Percentiles rank a stretch among this genome's conserved stretches.
Evolutionary conservation across 2,797 vertebrate species (phyloP).

Genomic region (Pseudochirops cupreus): DNA sequence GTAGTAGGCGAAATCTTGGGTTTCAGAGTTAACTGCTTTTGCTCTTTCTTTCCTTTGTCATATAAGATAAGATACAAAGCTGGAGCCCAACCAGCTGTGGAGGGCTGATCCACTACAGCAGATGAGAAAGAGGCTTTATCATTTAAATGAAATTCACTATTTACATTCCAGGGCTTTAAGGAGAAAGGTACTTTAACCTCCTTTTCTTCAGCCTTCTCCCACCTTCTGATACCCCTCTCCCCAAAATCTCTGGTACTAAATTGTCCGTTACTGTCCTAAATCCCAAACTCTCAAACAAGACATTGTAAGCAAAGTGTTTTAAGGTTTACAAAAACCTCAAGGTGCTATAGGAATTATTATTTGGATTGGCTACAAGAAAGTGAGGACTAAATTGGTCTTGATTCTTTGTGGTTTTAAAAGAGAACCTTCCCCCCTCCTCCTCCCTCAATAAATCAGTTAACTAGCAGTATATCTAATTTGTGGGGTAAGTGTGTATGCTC

Average conservation of each 20-base stretch:
- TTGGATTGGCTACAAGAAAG: neutral
- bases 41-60: neutral
- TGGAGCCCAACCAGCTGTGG: neutral
- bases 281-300: neutral
- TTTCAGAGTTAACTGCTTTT: neutral
- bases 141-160: neutral
- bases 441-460: neutral
- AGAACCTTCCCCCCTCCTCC: neutral
- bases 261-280: neutral
- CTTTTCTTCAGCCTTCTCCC: neutral
- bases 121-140: neutral
- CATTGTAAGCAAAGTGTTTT: neutral
- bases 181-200: neutral
- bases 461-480: neutral
- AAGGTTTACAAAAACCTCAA: neutral
- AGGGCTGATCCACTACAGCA: neutral
- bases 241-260: neutral
- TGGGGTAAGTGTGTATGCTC: neutral
- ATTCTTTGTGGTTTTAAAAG: neutral
- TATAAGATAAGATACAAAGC: neutral
- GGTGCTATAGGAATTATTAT: neutral
- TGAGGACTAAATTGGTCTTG: neutral
- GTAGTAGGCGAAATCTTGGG: neutral
- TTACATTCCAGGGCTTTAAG: neutral
- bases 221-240: neutral